phyloP scores from a whole-genome alignment of 2,797 vertebrate genomes.

The Simalia tracyae region DNA sequence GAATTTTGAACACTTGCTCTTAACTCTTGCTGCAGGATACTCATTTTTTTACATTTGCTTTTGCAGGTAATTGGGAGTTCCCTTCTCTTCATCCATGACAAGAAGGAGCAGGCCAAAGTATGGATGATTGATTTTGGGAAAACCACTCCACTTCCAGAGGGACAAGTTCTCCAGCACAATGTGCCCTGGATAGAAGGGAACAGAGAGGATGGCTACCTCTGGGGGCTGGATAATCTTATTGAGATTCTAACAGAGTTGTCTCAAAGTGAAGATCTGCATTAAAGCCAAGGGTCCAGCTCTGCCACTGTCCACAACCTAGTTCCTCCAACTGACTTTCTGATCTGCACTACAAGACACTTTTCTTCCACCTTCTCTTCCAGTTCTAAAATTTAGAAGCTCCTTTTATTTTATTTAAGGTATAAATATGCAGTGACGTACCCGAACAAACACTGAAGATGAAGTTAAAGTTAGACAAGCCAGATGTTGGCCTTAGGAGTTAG shows the following conservation, averaged over 20 bases:
- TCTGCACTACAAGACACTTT: conserved; percentile 77
- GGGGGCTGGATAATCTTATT: conserved; percentile 90
- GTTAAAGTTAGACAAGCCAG: conserved; percentile 5
- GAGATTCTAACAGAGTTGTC: conserved; percentile 86
- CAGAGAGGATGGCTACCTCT: conserved; percentile 95
- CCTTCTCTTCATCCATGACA: conserved; percentile 95
- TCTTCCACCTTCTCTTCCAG: conserved; percentile 43
- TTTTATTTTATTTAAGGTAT: conserved; percentile 65
- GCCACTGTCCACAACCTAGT: conserved; percentile 36
- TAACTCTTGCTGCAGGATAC: background rate
- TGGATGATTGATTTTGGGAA: conserved; percentile 99
- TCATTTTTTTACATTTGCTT: conserved; percentile 10
- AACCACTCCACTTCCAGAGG: conserved; percentile 90
- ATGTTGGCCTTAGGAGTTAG: accelerated
- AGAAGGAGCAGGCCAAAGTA: conserved; percentile 89
- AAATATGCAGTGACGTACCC: conserved; percentile 59
- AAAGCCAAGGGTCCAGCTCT: conserved; percentile 32
- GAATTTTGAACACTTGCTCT: background rate
- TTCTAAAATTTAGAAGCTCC: conserved; percentile 55
- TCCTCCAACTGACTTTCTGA: conserved; percentile 62
- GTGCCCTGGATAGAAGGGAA: conserved; percentile 90
- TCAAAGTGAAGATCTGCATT: conserved; percentile 65
- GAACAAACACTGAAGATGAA: conserved; percentile 61
- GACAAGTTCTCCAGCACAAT: conserved; percentile 86
- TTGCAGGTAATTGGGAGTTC: conserved; percentile 96